Percentiles rank a stretch among this genome's conserved stretches.
Evolutionary conservation across 2,113 vertebrate genomes (phyloP).

Genomic region (Regulus satrapa): DNA sequence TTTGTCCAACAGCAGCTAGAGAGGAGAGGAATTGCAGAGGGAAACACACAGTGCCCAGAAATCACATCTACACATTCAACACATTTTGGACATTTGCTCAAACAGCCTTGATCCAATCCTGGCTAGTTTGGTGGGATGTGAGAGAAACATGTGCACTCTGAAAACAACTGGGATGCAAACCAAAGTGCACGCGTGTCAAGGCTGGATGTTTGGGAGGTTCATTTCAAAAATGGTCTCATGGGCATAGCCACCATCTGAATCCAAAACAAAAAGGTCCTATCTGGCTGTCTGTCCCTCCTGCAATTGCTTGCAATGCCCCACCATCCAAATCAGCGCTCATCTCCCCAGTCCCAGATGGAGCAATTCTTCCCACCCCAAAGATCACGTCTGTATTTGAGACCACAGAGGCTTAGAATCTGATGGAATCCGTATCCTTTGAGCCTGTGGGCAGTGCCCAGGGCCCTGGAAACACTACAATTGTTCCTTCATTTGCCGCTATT

Average conservation of each 20-base stretch:
- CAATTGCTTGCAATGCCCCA: neutral
- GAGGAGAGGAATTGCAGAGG: neutral
- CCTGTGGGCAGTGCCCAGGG: neutral
- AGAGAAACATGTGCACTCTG: neutral
- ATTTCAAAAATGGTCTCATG: neutral
- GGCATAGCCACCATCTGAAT: neutral
- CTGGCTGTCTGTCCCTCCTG: neutral
- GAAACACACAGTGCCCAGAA: neutral
- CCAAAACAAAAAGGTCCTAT: neutral
- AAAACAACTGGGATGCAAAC: neutral
- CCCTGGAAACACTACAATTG: neutral
- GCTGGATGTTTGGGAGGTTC: neutral
- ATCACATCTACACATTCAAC: neutral
- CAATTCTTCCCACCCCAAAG: neutral
- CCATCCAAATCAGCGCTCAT: accelerated
- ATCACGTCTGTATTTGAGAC: neutral
- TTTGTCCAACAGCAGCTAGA: neutral
- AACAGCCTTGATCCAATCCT: neutral
- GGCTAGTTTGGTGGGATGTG: neutral
- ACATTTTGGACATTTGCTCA: neutral
- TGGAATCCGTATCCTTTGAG: neutral
- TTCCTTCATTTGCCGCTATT: neutral
- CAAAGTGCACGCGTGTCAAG: accelerated
- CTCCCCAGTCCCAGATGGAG: neutral
- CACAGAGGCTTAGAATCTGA: neutral